phyloP scores from a whole-genome alignment of 2,888 invertebrate genomes.

The Achlya flavicornis region DNA sequence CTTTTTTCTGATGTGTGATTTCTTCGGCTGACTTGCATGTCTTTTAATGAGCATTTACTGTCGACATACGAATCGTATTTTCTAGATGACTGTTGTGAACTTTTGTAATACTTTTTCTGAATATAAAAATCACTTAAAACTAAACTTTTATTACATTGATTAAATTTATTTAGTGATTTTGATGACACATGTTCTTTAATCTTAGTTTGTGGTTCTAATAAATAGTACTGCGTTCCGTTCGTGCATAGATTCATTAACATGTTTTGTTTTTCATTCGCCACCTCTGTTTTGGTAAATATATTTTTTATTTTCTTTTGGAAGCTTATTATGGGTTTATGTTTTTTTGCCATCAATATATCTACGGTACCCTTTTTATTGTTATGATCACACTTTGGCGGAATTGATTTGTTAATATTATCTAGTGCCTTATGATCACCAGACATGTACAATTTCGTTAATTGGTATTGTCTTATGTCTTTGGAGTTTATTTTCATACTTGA shows the following conservation, averaged over 20 bases:
- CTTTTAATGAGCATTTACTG: not conserved
- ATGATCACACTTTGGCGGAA: not conserved
- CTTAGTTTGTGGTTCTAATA: not conserved
- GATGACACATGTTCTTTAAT: not conserved
- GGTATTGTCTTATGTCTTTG: not conserved
- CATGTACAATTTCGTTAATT: not conserved
- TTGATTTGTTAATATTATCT: not conserved
- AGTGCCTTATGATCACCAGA: not conserved
- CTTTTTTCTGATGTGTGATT: not conserved
- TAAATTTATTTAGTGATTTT: not conserved
- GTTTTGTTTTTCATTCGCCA: not conserved
- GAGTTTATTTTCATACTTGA: not conserved
- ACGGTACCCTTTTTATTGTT: not conserved
- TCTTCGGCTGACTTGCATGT: not conserved
- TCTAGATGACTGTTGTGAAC: not conserved
- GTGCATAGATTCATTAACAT: not conserved
- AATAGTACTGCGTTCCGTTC: not conserved
- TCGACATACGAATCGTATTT: not conserved
- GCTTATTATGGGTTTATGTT: not conserved
- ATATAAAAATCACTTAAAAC: not conserved
- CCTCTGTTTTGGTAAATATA: not conserved
- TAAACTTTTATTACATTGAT: not conserved
- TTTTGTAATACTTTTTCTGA: not conserved
- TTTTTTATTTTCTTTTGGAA: conserved; percentile 1
- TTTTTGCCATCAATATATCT: not conserved